Evolutionary conservation across 2,797 vertebrate species (phyloP).

Genomic region (Sphenopsis melanotis): DNA sequence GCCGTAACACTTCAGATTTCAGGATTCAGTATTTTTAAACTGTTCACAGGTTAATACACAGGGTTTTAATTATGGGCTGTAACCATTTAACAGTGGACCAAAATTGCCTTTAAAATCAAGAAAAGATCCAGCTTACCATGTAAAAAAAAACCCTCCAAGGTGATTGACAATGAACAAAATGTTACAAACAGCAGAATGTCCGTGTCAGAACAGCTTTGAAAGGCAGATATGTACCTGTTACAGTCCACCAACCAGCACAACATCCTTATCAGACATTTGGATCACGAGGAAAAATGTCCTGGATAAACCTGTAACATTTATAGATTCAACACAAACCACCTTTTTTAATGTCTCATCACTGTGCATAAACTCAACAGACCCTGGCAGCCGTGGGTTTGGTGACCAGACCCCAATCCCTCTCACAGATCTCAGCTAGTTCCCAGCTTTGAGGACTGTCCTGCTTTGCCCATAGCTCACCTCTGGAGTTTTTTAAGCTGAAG

Average conservation of each 20-base stretch:
- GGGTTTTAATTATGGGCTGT: neutral
- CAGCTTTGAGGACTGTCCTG: neutral
- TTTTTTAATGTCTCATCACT: neutral
- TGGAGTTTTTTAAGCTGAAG: neutral
- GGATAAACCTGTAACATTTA: conserved; percentile 3
- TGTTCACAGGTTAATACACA: neutral
- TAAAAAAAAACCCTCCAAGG: neutral
- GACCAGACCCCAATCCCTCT: neutral
- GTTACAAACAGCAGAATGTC: conserved; percentile 10
- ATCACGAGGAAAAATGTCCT: neutral
- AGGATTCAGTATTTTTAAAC: neutral
- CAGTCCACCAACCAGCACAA: conserved; percentile 1
- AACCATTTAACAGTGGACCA: neutral
- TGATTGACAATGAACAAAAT: conserved; percentile 7
- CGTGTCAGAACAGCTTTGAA: neutral
- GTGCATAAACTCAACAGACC: neutral
- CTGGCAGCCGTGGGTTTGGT: neutral
- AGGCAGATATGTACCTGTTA: neutral
- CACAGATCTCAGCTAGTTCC: neutral
- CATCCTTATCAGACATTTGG: neutral
- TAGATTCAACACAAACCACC: neutral
- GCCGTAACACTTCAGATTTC: neutral
- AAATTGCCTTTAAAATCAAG: conserved; percentile 44
- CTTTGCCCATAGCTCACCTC: neutral
- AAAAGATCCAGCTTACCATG: conserved; percentile 8